These are phyloP conservation scores for Synergus laeviventris DNA, from an alignment of 2,888 invertebrate species.

Conservation along the genomic window DNA sequence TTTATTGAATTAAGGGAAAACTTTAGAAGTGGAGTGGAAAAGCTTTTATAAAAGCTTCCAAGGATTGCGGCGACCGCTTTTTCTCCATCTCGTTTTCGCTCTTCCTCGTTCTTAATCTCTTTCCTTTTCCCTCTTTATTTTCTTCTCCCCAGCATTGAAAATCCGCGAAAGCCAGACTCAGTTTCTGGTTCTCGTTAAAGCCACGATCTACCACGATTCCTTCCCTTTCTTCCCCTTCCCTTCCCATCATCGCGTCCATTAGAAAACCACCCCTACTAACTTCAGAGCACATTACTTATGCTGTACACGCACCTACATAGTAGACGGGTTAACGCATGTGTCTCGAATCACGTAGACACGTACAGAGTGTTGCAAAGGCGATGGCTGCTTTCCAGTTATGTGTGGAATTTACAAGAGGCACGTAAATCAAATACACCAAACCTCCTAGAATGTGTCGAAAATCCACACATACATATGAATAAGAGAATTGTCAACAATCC, in stretches of 20 bases:
- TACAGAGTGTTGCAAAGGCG: constrained; percentile 45
- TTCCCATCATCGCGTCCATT: constrained; percentile 23
- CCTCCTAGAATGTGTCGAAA: constrained; percentile 27
- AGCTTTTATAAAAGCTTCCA: constrained; percentile 31
- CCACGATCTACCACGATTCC: neutral
- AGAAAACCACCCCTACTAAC: constrained; percentile 18
- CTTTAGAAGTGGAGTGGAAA: neutral
- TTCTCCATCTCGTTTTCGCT: constrained; percentile 18
- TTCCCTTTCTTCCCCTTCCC: neutral
- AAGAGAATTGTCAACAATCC: neutral
- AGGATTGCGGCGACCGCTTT: constrained; percentile 38
- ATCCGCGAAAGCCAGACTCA: constrained; percentile 32
- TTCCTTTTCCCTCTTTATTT: constrained; percentile 22
- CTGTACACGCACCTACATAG: constrained; percentile 43
- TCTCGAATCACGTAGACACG: constrained; percentile 51
- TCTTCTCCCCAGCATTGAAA: constrained; percentile 29
- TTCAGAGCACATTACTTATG: constrained; percentile 44
- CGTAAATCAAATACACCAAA: constrained; percentile 29
- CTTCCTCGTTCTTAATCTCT: constrained; percentile 16
- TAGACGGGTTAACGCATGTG: constrained; percentile 55
- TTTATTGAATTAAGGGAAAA: constrained; percentile 30
- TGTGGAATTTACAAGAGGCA: constrained; percentile 35
- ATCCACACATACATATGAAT: neutral
- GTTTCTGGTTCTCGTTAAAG: constrained; percentile 37
- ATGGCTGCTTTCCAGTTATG: constrained; percentile 30